A percentile compares a stretch with the other conserved stretches of the same genome.
These are phyloP conservation scores for Notamacropus eugenii DNA, from an alignment of 2,797 vertebrate species.

Conservation along the genomic window DNA sequence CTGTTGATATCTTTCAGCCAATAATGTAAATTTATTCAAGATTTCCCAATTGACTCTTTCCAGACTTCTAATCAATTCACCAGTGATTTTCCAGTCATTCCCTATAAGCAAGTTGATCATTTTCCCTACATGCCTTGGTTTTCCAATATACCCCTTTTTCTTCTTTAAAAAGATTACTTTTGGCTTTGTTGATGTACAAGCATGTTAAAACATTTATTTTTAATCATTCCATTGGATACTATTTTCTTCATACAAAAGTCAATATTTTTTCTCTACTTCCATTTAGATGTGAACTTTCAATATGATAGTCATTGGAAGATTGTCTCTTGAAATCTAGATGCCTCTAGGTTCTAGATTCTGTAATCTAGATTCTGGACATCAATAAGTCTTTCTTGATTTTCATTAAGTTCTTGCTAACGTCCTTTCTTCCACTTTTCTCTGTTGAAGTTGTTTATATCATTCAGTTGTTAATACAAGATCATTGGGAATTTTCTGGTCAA, in stretches of 20 bases:
- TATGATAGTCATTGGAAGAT: not conserved
- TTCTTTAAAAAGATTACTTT: not conserved
- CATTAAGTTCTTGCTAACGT: not conserved
- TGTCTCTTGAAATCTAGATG: not conserved
- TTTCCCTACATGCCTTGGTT: not conserved
- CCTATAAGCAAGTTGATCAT: not conserved
- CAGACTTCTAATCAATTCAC: not conserved
- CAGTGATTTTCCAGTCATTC: not conserved
- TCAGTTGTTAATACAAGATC: conserved; percentile 5
- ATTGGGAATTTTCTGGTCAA: conserved; percentile 85
- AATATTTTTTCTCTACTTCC: not conserved
- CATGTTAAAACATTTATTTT: not conserved
- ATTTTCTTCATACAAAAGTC: not conserved
- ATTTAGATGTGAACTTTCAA: not conserved
- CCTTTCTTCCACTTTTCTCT: not conserved
- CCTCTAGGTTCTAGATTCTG: not conserved
- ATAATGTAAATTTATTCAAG: too few relatives aligned
- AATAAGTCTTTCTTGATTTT: not conserved
- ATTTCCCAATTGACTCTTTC: too few relatives aligned
- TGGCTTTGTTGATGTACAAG: too few relatives aligned
- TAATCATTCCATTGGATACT: not conserved
- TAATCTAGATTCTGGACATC: too few relatives aligned
- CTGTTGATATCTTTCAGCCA: too few relatives aligned
- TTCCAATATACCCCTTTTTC: not conserved
- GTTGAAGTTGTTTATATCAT: not conserved